phyloP scores from a whole-genome alignment of 2,797 vertebrate genomes.

The Crypturellus tataupa region DNA sequence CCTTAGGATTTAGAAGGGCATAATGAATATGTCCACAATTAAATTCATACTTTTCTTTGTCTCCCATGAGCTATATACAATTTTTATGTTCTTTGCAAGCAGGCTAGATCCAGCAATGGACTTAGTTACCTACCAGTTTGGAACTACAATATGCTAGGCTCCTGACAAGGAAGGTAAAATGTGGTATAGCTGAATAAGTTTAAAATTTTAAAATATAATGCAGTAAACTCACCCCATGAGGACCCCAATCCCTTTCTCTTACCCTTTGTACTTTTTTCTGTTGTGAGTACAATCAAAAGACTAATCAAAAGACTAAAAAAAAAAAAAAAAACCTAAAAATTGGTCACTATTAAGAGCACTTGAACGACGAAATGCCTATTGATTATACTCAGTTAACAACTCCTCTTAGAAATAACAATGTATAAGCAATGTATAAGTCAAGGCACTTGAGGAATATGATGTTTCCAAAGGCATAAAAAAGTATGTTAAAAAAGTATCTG shows the following conservation, averaged over 20 bases:
- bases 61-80: not conserved
- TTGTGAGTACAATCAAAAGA: not conserved
- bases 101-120: not conserved
- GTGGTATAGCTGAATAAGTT: not conserved
- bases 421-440: not conserved
- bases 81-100: not conserved
- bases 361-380: accelerated
- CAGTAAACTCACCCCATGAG: not conserved
- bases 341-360: not conserved
- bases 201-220: not conserved
- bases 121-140: not conserved
- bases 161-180: not conserved
- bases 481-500: not conserved
- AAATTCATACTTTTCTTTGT: not conserved
- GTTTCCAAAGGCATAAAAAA: not conserved
- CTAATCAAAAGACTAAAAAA: not conserved
- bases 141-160: not conserved
- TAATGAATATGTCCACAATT: not conserved
- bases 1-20: not conserved
- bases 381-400: not conserved
- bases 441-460: not conserved
- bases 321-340: not conserved
- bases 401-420: not conserved
- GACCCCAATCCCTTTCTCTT: not conserved
- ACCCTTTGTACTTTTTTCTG: not conserved